phyloP scores from a whole-genome alignment of 2,888 invertebrate species.

The Unio pictorum region DNA sequence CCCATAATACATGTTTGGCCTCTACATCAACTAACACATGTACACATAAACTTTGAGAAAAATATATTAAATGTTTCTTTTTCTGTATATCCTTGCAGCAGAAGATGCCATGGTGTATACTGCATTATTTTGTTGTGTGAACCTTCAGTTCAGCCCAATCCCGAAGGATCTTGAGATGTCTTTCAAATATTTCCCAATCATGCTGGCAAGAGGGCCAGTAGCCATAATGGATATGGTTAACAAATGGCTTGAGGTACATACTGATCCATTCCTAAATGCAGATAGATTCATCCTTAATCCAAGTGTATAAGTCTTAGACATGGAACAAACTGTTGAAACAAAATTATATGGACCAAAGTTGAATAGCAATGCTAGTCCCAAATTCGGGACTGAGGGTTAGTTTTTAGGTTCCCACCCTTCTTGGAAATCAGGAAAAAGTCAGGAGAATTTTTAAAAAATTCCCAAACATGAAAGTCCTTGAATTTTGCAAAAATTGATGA shows the following conservation, averaged over 20 bases:
- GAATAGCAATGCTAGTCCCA: not conserved
- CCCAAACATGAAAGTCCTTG: too few species aligned
- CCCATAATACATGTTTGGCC: too few species aligned
- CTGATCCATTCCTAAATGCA: not conserved
- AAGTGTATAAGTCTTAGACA: too few species aligned
- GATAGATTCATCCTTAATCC: not conserved
- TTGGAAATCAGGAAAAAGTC: too few species aligned
- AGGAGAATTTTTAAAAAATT: too few species aligned
- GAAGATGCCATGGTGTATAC: slow-evolving; percentile 23
- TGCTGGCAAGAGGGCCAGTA: slow-evolving; percentile 50
- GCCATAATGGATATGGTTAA: slow-evolving; percentile 37
- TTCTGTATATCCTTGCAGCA: not conserved
- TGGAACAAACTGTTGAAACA: too few species aligned
- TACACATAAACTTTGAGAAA: too few species aligned
- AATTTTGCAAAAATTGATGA: too few species aligned
- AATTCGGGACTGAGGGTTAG: not conserved
- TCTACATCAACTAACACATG: too few species aligned
- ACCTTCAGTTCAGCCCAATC: slow-evolving; percentile 40
- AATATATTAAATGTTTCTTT: not conserved
- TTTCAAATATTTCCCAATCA: slow-evolving; percentile 55
- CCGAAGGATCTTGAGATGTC: slow-evolving; percentile 24
- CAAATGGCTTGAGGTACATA: slow-evolving; percentile 53
- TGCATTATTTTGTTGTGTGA: slow-evolving; percentile 43
- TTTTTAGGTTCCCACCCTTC: too few species aligned
- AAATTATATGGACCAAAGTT: not conserved